phyloP scores from a whole-genome alignment of 2,113 vertebrate genomes.

The Triplophysa dalaica region DNA sequence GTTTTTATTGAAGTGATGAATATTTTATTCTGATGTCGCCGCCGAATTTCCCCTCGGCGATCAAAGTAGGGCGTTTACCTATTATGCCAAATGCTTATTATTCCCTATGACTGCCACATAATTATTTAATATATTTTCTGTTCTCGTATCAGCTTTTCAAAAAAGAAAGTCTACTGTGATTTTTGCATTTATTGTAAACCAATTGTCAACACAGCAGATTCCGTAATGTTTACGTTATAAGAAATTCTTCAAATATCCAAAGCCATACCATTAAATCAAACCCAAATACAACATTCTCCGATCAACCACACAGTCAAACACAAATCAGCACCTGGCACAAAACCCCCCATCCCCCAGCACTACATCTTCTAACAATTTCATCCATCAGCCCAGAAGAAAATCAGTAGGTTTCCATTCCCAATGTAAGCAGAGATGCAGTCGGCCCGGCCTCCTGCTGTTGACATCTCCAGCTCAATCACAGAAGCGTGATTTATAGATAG shows the following conservation, averaged over 20 bases:
- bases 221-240: too few species aligned
- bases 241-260: background rate
- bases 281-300: background rate
- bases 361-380: background rate
- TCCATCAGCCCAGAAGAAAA: background rate
- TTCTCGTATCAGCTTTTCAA: background rate
- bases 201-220: too few species aligned
- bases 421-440: background rate
- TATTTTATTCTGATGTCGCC: background rate
- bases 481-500: background rate
- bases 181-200: too few species aligned
- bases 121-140: too few species aligned
- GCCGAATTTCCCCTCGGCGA: too few species aligned
- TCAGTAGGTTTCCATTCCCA: background rate
- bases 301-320: background rate
- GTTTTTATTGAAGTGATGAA: too few species aligned
- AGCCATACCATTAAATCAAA: background rate
- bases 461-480: constrained; percentile 10
- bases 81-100: too few species aligned
- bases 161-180: too few species aligned
- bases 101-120: too few species aligned
- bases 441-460: background rate
- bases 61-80: background rate
- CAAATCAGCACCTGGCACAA: background rate
- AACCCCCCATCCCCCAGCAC: background rate